Evolutionary conservation across 2,888 invertebrate genomes (phyloP).

Genomic region (Enchytraeus crypticus): DNA sequence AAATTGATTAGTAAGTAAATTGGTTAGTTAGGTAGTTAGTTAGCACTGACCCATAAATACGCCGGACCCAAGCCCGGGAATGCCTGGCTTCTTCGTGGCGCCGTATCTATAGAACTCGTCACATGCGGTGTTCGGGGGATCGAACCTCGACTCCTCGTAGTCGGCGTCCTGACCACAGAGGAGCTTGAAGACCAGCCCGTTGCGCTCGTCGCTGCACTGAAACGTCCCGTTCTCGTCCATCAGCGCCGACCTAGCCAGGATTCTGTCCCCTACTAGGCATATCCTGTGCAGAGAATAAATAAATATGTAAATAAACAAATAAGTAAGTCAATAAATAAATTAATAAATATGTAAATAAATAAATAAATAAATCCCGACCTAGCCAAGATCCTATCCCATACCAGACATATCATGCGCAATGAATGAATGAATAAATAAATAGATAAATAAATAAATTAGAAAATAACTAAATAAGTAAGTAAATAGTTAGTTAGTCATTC

Average conservation of each 20-base stretch:
- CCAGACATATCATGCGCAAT: too few relatives aligned
- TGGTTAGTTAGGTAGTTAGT: too few relatives aligned
- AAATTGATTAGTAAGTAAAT: too few relatives aligned
- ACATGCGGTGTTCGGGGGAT: constrained; percentile 55
- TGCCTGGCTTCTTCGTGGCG: constrained; percentile 63
- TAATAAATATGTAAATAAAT: neutral
- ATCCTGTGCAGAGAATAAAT: constrained; percentile 58
- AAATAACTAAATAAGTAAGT: too few relatives aligned
- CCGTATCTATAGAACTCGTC: constrained; percentile 61
- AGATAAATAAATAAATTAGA: too few relatives aligned
- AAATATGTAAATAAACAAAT: neutral
- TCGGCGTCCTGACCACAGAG: constrained; percentile 58
- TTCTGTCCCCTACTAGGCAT: constrained; percentile 84
- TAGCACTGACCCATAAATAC: constrained; percentile 78
- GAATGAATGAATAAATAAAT: too few relatives aligned
- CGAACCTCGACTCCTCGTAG: constrained; percentile 1
- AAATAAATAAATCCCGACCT: neutral
- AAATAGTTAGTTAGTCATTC: too few relatives aligned
- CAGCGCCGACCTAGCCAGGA: constrained; percentile 57
- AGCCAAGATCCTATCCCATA: too few relatives aligned
- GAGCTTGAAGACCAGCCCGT: constrained; percentile 61
- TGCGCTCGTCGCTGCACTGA: constrained; percentile 66
- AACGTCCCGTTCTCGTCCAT: constrained; percentile 20
- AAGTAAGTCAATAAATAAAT: neutral
- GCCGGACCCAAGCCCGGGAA: constrained; percentile 83